Evolutionary conservation across 1,140 invertebrate genomes (phyloP), one percentile per base, ranked within the genome.

Genomic region (Zelostemma sp.): DNA sequence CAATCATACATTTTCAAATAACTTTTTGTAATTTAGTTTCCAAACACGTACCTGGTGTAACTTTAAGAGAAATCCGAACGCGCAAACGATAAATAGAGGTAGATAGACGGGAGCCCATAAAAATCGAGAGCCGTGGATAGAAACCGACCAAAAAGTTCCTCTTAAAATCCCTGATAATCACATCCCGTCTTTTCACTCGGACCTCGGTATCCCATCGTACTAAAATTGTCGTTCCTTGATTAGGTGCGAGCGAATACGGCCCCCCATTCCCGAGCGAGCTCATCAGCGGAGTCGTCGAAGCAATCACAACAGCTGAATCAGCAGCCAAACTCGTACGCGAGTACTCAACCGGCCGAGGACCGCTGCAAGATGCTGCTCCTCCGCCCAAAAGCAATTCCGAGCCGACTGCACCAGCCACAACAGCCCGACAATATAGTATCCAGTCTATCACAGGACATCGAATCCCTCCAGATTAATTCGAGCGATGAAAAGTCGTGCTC

Each of bases 391-490:
- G 65, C 80, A 15, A 87, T 88, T 74, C 88, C 88, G 46, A 87
- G 83, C 55, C 88, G 88, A 49, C 74, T 87, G 66, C 88, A 89
- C 61, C 83, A 86, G 28, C 33, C 33, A n/a, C 86, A 89, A 59
- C 87, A 69, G 47, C 72, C 72, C 25, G 28, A 83, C 58, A 88
- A 87, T 77, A 68, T 68, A 12, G 80, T 89, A 41, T 88, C 85
- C 11, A 86, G 82, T 63, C 77, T 90, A 58, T 88, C 88, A 58
- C 87, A 89, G 60, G 87, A 90, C 66, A 83, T 90, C 62, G 88
- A 89, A 72, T 89, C 89, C 76, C 85, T 90, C 55, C 87, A 90
- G 59, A 81, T 88, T n/a, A 88, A 88, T 64, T 87, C 88, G 38
- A 85, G 87, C 49, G 88, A 90, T 73, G 87, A 82, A 70, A 83